phyloP scores from a whole-genome alignment of 2,888 invertebrate genomes.

The Blomia tropicalis region DNA sequence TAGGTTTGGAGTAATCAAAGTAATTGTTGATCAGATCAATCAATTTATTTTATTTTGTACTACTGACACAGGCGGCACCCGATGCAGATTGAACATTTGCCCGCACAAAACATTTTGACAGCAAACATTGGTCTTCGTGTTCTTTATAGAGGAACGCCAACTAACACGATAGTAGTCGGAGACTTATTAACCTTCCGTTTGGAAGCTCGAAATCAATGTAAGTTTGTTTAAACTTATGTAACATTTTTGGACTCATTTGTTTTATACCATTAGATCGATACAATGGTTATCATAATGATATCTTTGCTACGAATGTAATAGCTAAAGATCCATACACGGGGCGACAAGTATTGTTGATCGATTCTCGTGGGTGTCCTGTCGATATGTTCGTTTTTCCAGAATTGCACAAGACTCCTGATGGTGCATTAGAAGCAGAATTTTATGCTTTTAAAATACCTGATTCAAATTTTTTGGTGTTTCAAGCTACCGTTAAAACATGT shows the following conservation, averaged over 20 bases:
- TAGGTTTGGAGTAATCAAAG: slow-evolving; percentile 51
- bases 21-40: neutral
- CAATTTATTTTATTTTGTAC: neutral
- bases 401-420: slow-evolving; percentile 63
- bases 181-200: slow-evolving; percentile 74
- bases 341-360: slow-evolving; percentile 70
- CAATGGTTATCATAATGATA: slow-evolving; percentile 42
- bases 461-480: slow-evolving; percentile 79
- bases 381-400: slow-evolving; percentile 75
- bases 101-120: slow-evolving; percentile 74
- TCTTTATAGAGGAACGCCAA: slow-evolving; percentile 72
- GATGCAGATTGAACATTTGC: slow-evolving; percentile 76
- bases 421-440: slow-evolving; percentile 72
- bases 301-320: slow-evolving; percentile 80
- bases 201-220: slow-evolving; percentile 62
- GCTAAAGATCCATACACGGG: slow-evolving; percentile 83
- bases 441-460: slow-evolving; percentile 88
- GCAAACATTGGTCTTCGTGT: slow-evolving; percentile 70
- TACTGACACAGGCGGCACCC: slow-evolving; percentile 48
- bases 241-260: no score
- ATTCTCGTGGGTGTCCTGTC: slow-evolving; percentile 78
- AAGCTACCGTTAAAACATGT: slow-evolving; percentile 75
- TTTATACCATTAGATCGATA: slow-evolving; percentile 30
- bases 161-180: slow-evolving; percentile 80
- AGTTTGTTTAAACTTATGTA: slow-evolving; percentile 23